A percentile compares a stretch with the other conserved stretches of the same genome.
These are phyloP conservation scores for Eurois occulta DNA, from an alignment of 2,888 invertebrate species.

Conservation along the genomic window DNA sequence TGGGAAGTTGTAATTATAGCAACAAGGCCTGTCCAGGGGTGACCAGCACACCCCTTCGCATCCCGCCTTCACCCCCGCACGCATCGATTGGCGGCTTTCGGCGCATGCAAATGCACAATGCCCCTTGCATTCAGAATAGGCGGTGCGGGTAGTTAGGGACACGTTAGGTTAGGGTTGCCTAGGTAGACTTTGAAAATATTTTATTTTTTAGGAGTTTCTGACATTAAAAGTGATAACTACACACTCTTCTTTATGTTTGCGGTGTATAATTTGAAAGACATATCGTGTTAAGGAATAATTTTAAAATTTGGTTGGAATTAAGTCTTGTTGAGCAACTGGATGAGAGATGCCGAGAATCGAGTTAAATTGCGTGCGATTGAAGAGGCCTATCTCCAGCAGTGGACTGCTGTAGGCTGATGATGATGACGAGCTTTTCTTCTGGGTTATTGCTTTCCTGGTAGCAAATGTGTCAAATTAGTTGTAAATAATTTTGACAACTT, in stretches of 20 bases:
- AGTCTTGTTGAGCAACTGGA: neutral
- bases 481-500: neutral
- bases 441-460: too few relatives aligned
- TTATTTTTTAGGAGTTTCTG: neutral
- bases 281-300: neutral
- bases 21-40: slow-evolving; percentile 67
- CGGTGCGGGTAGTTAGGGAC: slow-evolving; percentile 51
- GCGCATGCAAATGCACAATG: slow-evolving; percentile 84
- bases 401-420: neutral
- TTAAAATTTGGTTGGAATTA: neutral
- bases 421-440: too few relatives aligned
- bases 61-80: slow-evolving; percentile 67
- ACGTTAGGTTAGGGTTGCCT: slow-evolving; percentile 50
- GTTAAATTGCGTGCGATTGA: neutral
- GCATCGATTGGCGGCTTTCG: slow-evolving; percentile 82
- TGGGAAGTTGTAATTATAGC: slow-evolving; percentile 77
- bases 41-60: slow-evolving; percentile 49
- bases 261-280: neutral
- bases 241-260: too few relatives aligned
- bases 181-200: neutral
- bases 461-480: neutral
- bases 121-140: slow-evolving; percentile 59
- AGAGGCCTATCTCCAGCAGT: neutral
- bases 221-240: neutral
- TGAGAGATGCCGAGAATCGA: neutral